A percentile compares a stretch with the other conserved stretches of the same genome.
Conservation (phyloP, 92 coral and sea anemone genomes). For the Porites lobata region DNA sequence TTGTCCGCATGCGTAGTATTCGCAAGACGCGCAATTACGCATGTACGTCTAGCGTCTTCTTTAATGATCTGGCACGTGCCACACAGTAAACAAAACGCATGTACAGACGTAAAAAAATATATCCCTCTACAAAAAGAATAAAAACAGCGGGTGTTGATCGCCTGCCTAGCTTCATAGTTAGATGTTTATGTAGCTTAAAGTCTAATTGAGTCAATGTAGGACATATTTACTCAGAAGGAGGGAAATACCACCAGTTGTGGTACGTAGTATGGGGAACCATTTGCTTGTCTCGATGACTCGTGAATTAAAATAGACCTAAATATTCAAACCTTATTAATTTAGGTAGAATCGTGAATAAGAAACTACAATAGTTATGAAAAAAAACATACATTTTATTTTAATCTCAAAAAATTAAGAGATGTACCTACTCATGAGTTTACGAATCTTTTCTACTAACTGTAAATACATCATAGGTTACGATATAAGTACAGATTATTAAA, state of each 20-base stretch:
- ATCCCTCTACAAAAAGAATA: background rate
- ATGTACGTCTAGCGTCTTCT: background rate
- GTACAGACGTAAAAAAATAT: background rate
- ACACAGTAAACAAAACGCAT: background rate
- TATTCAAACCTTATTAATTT: conserved; percentile 43
- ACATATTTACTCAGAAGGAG: background rate
- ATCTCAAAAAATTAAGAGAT: conserved; percentile 42
- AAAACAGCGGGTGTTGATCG: background rate
- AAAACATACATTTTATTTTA: conserved; percentile 58
- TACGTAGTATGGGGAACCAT: conserved; percentile 7
- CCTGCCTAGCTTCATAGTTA: background rate
- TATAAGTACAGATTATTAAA: conserved; percentile 56
- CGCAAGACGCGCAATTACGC: background rate
- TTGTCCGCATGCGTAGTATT: background rate
- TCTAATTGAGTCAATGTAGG: background rate
- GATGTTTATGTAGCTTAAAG: background rate
- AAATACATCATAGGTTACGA: conserved; percentile 37
- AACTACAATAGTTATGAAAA: conserved; percentile 19
- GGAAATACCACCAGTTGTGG: conserved; percentile 6
- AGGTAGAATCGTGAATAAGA: conserved; percentile 29
- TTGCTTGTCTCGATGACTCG: conserved; percentile 8
- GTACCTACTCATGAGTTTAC: conserved; percentile 50
- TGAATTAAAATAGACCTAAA: conserved; percentile 10
- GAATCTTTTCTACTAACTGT: conserved; percentile 47
- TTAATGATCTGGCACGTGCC: background rate